phyloP scores from a whole-genome alignment of 2,888 invertebrate species.

The Lomographa bimaculata region DNA sequence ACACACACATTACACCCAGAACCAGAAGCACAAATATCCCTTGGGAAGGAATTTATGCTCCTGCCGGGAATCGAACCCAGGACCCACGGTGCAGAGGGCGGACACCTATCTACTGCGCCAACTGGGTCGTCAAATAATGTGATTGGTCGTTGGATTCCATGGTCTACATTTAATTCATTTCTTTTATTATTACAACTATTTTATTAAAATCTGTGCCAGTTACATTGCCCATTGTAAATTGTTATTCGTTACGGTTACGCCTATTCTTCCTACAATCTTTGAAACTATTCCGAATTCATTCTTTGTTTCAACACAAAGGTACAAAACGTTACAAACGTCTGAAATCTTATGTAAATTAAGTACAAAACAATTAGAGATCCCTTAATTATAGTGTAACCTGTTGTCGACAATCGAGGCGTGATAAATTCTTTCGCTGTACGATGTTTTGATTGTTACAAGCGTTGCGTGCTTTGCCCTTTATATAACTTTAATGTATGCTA shows the following conservation, averaged over 20 bases:
- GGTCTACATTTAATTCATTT: no score
- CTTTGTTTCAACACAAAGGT: conserved; percentile 29
- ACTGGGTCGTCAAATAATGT: no score
- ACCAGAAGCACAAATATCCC: no score
- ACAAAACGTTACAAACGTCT: conserved; percentile 31
- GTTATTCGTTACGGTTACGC: conserved; percentile 16
- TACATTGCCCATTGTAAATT: no score
- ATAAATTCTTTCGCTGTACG: conserved; percentile 46
- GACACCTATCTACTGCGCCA: no score
- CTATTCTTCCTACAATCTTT: conserved; percentile 7
- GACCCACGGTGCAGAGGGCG: no score
- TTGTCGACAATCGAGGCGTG: conserved; percentile 59
- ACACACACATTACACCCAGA: no score
- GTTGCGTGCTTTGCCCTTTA: conserved; percentile 35
- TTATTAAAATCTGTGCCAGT: no score
- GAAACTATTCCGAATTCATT: conserved; percentile 17
- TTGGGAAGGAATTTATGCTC: no score
- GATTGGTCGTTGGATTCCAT: no score
- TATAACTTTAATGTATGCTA: conserved; percentile 57
- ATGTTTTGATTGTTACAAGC: conserved; percentile 70
- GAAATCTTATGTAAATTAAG: conserved; percentile 43
- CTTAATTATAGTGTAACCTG: conserved; percentile 54
- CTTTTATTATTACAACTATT: no score
- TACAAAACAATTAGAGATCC: conserved; percentile 51
- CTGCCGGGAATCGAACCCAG: no score